These are phyloP conservation scores for Panagrolaimus sp. DNA, from an alignment of 1,140 invertebrate genomes.

Conservation along the genomic window DNA sequence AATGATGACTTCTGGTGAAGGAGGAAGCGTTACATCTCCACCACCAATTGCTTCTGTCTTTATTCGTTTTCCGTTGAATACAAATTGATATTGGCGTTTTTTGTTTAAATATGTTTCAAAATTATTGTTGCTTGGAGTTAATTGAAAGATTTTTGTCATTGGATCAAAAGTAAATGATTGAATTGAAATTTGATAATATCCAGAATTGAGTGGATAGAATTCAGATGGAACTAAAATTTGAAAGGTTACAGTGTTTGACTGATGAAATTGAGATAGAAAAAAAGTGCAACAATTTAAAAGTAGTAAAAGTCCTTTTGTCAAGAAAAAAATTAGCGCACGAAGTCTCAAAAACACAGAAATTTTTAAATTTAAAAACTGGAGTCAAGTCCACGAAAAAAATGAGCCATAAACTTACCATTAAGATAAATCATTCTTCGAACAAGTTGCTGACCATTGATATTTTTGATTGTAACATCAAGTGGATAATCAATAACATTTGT, in stretches of 20 bases:
- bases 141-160: neutral
- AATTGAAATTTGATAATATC: neutral
- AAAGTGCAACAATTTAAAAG: too few relatives aligned
- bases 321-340: too few relatives aligned
- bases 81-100: neutral
- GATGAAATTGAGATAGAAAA: too few relatives aligned
- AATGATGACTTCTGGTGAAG: neutral
- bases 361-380: too few relatives aligned
- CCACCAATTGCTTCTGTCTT: neutral
- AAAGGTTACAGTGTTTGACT: too few relatives aligned
- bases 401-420: too few relatives aligned
- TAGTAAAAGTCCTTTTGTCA: too few relatives aligned
- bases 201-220: neutral
- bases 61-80: neutral
- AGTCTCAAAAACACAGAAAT: too few relatives aligned
- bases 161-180: neutral
- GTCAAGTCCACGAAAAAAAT: too few relatives aligned
- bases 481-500: neutral
- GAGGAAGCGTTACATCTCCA: neutral
- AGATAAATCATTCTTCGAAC: neutral
- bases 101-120: neutral
- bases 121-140: neutral
- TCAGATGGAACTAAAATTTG: slow-evolving; percentile 5
- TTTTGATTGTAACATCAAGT: neutral
- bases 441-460: neutral